Evolutionary conservation across 2,888 invertebrate genomes (phyloP).

Genomic region (Trissolcus brochymenae): DNA sequence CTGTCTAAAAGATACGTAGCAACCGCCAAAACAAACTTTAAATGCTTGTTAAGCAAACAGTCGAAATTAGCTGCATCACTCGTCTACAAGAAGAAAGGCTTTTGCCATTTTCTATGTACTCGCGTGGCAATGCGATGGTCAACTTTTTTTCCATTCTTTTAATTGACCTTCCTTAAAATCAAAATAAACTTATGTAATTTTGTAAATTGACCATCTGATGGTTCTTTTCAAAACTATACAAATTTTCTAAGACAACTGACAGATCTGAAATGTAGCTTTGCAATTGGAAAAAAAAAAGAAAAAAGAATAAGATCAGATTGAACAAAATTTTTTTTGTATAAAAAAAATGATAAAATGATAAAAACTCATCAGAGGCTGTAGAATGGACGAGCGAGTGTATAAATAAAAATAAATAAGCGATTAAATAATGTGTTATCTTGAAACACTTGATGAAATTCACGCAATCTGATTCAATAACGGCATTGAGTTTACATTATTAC

Average conservation of each 20-base stretch:
- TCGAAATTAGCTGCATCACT: slow-evolving; percentile 74
- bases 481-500: slow-evolving; percentile 54
- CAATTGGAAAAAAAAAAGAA: no score
- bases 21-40: slow-evolving; percentile 76
- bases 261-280: no score
- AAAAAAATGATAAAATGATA: no score
- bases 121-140: slow-evolving; percentile 63
- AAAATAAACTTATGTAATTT: neutral
- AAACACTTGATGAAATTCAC: slow-evolving; percentile 47
- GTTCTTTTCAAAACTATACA: no score
- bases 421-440: slow-evolving; percentile 50
- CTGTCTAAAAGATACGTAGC: slow-evolving; percentile 76
- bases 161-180: slow-evolving; percentile 48
- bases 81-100: slow-evolving; percentile 65
- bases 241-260: no score
- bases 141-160: slow-evolving; percentile 21
- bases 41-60: slow-evolving; percentile 76
- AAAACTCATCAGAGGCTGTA: neutral
- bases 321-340: no score
- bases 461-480: slow-evolving; percentile 53
- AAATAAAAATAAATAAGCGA: slow-evolving; percentile 36
- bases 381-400: neutral
- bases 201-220: no score
- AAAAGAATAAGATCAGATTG: no score
- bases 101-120: slow-evolving; percentile 65